phyloP scores from a whole-genome alignment of 2,888 invertebrate genomes.

The Spialia ferax region DNA sequence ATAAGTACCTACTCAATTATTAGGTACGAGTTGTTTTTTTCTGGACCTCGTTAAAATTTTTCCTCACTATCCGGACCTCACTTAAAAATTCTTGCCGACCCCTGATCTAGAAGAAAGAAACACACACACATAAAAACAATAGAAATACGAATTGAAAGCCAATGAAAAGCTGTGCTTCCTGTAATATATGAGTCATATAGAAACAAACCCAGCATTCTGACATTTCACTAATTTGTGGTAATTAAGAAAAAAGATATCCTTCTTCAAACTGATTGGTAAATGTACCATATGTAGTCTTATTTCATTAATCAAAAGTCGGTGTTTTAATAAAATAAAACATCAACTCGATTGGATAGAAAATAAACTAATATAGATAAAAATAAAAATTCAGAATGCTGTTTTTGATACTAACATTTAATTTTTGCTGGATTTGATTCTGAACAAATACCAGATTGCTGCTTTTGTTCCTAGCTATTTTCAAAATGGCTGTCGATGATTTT shows the following conservation, averaged over 20 bases:
- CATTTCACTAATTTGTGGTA: constrained; percentile 20
- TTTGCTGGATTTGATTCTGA: constrained; percentile 34
- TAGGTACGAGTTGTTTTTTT: too few relatives aligned
- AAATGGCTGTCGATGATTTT: constrained; percentile 1
- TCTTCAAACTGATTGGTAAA: constrained; percentile 28
- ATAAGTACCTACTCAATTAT: too few relatives aligned
- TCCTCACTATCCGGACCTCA: too few relatives aligned
- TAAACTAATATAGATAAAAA: constrained; percentile 34
- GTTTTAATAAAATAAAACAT: constrained; percentile 35
- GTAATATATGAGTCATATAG: background rate
- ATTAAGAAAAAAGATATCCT: constrained; percentile 23
- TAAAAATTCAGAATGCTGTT: constrained; percentile 35
- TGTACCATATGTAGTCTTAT: constrained; percentile 20
- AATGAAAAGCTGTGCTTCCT: too few relatives aligned
- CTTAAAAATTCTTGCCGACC: too few relatives aligned
- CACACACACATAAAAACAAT: too few relatives aligned
- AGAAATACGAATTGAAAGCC: too few relatives aligned
- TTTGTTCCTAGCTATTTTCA: constrained; percentile 23
- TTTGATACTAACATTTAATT: constrained; percentile 30
- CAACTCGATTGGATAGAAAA: constrained; percentile 27
- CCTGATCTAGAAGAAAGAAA: too few relatives aligned
- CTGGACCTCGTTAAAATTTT: too few relatives aligned
- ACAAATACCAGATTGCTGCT: constrained; percentile 24
- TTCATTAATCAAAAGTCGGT: constrained; percentile 29
- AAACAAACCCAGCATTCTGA: constrained; percentile 11